Base-by-base conservation (phyloP, 2,797 vertebrate genomes). In the Acanthiza pusilla region DNA sequence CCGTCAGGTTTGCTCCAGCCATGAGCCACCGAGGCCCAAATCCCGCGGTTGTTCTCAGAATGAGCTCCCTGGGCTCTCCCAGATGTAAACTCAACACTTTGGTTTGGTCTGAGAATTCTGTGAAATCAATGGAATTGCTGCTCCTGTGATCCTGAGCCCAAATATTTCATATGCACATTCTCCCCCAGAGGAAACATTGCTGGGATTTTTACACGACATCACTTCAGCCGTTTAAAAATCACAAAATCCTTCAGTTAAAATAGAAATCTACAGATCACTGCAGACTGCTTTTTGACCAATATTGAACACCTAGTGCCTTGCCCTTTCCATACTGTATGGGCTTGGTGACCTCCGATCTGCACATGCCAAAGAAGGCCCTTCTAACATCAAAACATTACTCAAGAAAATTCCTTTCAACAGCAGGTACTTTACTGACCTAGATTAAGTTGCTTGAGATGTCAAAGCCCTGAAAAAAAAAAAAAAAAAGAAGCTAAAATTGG, bases 311-410 rank as follows among this genome's bases (percentile, higher is more conserved):
- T 26, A 30, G 70, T 67, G 74, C 54, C 88, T 79, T 88, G 89
- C 83, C 20, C 34, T 82, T 96, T 96, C 80, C 19, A 0, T 53
- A 38, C 88, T 60, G 54, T 34, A 53, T 9, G 21, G 12, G 32
- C 88, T 86, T 19, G 6, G 58, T 89, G 97, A 95, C 94, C 96
- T 97, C 88, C 3, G 7, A 95, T 73, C 76, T 14, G 51, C 62
- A 81, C 93, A 95, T 93, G 93, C 95, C 55, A 2, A 93, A 92
- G 88, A 96, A 94, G 95, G 75, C 88, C 94, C 95, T 73, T 50
- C 81, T 92, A 94, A 95, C 93, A 96, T 94, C 96, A 97, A 96
- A 97, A 97, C 85, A 93, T 91, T 97, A 96, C 97, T 95, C 96
- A 97, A 96, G 94, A 97, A 96, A 96, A 93, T 94, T 97, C 96